Evolutionary conservation across 2,888 invertebrate species (phyloP), one percentile per base, ranked within the genome.

Genomic region (Rhingia campestris): DNA sequence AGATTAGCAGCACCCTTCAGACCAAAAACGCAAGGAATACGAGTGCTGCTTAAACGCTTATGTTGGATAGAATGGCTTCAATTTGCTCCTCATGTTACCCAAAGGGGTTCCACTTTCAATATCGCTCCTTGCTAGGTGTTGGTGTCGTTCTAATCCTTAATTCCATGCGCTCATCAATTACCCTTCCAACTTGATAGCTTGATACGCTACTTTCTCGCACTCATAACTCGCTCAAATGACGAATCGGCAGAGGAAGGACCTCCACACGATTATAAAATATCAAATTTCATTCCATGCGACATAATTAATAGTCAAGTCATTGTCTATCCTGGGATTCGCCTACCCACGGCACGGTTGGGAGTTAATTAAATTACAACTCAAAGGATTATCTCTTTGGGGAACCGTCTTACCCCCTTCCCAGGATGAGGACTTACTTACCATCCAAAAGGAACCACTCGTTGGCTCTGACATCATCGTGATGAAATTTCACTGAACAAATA

Each of bases 241-340:
- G 49, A 59, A 51, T 53, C 37, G 14, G 41, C 61, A 33, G 41
- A 61, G 33, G 47, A 41, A 54, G n/a, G n/a, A 7, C 37, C 14
- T 14, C 54, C 6, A 54, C 30, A 32, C n/a, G 6, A 22, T 59
- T 51, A 63, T 41, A 63, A 56, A 56, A 72, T 79, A 59, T 73
- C 64, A 64, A 70, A 70, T 77, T 77, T 41, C 76, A 72, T 77
- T 59, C 45, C 67, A 64, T 77, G 70, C 59, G 61, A 49, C 49
- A 75, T 63, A 77, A 70, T 77, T 77, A 70, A 77, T 49, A 58
- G 54, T 33, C 51, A 69, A 53, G 58, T 63, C 70, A 41, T 63
- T 63, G 61, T 70, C 61, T 58, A 39, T 74, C 51, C 22, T 22
- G 22, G 22, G 22, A 2, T 22, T 2, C 2, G 22, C 22, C 22